Evolutionary conservation across 2,888 invertebrate species (phyloP).

Genomic region (Scotopteryx bipunctaria): DNA sequence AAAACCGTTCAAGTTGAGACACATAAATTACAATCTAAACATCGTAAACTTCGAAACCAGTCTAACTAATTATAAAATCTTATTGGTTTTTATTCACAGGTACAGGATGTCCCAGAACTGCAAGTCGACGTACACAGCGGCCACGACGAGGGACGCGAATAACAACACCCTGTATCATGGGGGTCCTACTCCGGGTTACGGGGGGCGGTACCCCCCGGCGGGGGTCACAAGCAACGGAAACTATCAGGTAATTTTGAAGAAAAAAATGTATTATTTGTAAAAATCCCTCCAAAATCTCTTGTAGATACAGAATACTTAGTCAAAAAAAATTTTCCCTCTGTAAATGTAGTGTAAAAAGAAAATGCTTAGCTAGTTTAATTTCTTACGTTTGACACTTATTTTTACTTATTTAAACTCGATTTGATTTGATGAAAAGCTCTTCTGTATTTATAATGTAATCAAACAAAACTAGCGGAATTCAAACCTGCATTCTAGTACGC

Average conservation of each 20-base stretch:
- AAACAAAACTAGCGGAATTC: no score
- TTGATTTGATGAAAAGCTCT: no score
- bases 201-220: constrained; percentile 65
- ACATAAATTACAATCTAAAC: background rate
- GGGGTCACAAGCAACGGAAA: constrained; percentile 57
- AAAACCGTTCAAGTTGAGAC: background rate
- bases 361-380: no score
- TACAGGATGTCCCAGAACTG: constrained; percentile 83
- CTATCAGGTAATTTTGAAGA: constrained; percentile 58
- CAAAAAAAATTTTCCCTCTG: no score
- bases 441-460: no score
- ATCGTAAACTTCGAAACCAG: constrained; percentile 15
- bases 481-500: no score
- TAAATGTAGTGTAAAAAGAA: no score
- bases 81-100: constrained; percentile 11
- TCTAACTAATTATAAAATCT: constrained; percentile 7
- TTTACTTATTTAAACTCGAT: no score
- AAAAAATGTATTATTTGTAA: no score
- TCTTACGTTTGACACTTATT: no score
- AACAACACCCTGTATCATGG: constrained; percentile 83
- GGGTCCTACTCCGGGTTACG: constrained; percentile 57
- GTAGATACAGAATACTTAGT: no score
- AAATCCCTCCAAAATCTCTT: no score
- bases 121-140: constrained; percentile 76
- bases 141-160: constrained; percentile 83